A percentile compares a stretch with the other conserved stretches of the same genome.
Conservation (phyloP, 2,113 vertebrate species). For the Melanerpes aurifrons region DNA sequence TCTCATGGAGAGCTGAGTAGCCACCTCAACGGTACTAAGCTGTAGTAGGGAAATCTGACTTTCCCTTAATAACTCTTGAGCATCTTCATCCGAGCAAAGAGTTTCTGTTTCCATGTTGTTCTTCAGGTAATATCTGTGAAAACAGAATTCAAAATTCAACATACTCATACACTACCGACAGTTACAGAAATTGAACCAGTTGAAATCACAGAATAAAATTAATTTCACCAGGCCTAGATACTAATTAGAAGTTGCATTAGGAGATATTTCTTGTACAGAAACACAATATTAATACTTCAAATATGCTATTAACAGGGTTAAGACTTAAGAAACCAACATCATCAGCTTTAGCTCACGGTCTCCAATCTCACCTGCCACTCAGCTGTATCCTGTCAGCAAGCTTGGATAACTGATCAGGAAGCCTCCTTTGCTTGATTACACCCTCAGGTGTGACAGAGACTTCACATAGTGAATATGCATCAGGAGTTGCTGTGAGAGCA, state of each 20-base stretch:
- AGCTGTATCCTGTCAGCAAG: constrained; percentile 97
- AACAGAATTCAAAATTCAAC: neutral
- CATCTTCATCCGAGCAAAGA: constrained; percentile 95
- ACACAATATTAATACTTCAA: neutral
- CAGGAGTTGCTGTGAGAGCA: constrained; percentile 88
- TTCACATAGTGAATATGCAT: constrained; percentile 94
- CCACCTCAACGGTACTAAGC: constrained; percentile 95
- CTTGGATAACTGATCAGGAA: constrained; percentile 97
- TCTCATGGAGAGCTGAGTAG: constrained; percentile 96
- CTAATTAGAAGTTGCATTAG: neutral
- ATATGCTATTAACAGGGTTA: neutral
- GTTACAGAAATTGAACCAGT: neutral
- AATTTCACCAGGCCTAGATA: neutral
- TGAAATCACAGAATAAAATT: neutral
- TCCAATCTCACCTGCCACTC: constrained; percentile 87
- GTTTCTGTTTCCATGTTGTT: constrained; percentile 99
- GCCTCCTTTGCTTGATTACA: constrained; percentile 94
- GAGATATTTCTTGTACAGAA: neutral
- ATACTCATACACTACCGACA: neutral
- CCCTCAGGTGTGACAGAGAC: constrained; percentile 98
- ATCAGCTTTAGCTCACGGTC: neutral
- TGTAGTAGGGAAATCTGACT: constrained; percentile 92
- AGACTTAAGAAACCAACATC: neutral
- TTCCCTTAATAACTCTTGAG: constrained; percentile 93
- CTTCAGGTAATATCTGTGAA: constrained; percentile 93